These are phyloP conservation scores for Chymomyza caudatula DNA, from an alignment of 2,888 invertebrate genomes.

Conservation along the genomic window DNA sequence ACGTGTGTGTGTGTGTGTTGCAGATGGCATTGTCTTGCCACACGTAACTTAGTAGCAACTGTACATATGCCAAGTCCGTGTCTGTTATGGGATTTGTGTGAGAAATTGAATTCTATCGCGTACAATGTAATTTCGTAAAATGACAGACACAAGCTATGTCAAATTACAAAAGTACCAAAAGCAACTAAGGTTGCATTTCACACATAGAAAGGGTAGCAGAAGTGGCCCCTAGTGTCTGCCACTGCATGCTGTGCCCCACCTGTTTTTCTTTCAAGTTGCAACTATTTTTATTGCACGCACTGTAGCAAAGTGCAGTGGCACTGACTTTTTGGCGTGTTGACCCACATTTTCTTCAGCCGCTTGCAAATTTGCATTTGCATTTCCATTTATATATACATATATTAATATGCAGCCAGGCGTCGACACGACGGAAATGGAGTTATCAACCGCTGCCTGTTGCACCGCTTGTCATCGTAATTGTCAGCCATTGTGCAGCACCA, in stretches of 20 bases:
- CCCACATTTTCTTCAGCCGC: slow-evolving; percentile 54
- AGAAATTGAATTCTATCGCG: slow-evolving; percentile 54
- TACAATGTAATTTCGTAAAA: slow-evolving; percentile 53
- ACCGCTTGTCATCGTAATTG: not conserved
- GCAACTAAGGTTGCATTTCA: too few species aligned
- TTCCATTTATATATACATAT: slow-evolving; percentile 53
- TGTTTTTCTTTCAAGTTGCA: slow-evolving; percentile 58
- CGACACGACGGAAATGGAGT: slow-evolving; percentile 55
- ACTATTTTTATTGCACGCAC: slow-evolving; percentile 7
- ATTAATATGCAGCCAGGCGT: slow-evolving; percentile 46
- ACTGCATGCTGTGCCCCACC: slow-evolving; percentile 42
- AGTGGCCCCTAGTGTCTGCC: not conserved
- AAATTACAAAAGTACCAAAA: not conserved
- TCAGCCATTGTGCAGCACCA: slow-evolving; percentile 12
- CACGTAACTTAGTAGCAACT: slow-evolving; percentile 34
- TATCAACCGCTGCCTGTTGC: slow-evolving; percentile 37
- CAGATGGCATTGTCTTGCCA: slow-evolving; percentile 64
- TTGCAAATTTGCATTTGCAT: slow-evolving; percentile 55
- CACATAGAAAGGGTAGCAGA: too few species aligned
- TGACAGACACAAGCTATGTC: slow-evolving; percentile 43
- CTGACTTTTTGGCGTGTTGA: slow-evolving; percentile 49
- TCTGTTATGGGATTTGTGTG: slow-evolving; percentile 56
- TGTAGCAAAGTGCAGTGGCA: slow-evolving; percentile 33
- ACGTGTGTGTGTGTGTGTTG: too few species aligned
- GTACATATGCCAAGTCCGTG: slow-evolving; percentile 1